phyloP scores from a whole-genome alignment of 2,113 vertebrate genomes.

The Mormyrus iriodes region DNA sequence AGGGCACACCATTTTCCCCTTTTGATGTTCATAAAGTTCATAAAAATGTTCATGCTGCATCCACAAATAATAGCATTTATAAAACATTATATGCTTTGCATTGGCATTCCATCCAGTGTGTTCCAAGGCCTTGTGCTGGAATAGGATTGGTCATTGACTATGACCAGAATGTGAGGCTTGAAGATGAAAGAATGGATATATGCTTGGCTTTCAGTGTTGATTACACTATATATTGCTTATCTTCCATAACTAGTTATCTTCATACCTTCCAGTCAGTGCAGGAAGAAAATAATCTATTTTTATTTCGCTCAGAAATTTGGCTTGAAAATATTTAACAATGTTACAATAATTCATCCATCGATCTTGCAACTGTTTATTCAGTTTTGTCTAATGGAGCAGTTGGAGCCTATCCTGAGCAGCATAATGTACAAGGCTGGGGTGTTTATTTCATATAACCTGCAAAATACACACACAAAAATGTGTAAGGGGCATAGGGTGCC shows the following conservation, averaged over 20 bases:
- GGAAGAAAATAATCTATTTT: no score
- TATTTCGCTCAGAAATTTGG: not conserved
- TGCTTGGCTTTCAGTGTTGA: no score
- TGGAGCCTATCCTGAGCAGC: not conserved
- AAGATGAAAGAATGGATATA: no score
- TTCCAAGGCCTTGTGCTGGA: not conserved
- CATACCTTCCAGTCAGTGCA: no score
- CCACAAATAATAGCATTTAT: not conserved
- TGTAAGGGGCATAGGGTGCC: not conserved
- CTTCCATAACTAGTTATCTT: no score
- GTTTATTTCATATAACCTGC: not conserved
- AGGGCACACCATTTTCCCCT: not conserved
- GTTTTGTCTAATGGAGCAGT: no score
- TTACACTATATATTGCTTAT: no score
- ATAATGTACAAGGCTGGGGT: not conserved
- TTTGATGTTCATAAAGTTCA: not conserved
- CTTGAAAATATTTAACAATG: not conserved
- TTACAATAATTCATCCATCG: not conserved
- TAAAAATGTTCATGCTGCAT: not conserved
- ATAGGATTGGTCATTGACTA: no score
- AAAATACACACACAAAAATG: not conserved
- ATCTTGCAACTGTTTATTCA: not conserved
- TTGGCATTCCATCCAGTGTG: not conserved
- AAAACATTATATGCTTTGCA: not conserved
- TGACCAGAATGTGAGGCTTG: no score